Evolutionary conservation across 2,797 vertebrate species (phyloP).

Genomic region (Acipenser ruthenus): DNA sequence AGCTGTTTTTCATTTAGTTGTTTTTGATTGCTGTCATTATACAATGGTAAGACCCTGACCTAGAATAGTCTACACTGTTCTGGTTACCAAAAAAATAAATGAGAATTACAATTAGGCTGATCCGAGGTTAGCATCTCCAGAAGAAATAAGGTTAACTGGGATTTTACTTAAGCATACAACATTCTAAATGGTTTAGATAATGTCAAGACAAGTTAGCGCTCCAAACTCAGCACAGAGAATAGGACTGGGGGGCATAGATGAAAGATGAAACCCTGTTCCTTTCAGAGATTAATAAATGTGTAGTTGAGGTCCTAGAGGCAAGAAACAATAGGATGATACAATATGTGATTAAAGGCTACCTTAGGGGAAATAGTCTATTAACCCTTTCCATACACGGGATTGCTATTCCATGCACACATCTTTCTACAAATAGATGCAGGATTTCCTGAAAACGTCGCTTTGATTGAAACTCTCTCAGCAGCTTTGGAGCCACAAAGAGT

Average conservation of each 20-base stretch:
- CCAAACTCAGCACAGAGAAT: background rate
- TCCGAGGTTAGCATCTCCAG: background rate
- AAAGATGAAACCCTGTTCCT: background rate
- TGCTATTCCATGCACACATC: too few species aligned
- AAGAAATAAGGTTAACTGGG: background rate
- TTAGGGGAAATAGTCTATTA: background rate
- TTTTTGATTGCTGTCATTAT: too few species aligned
- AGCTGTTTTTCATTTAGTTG: too few species aligned
- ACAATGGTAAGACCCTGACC: too few species aligned
- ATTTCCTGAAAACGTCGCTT: background rate
- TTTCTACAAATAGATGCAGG: background rate
- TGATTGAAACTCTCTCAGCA: too few species aligned
- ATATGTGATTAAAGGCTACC: background rate
- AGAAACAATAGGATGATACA: background rate
- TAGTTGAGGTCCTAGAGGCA: background rate
- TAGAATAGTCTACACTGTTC: too few species aligned
- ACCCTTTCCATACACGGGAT: background rate
- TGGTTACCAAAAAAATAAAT: background rate
- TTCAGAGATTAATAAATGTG: background rate
- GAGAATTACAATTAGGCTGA: background rate
- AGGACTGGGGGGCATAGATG: background rate
- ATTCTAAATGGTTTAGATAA: background rate
- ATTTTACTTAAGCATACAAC: background rate
- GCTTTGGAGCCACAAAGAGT: too few species aligned
- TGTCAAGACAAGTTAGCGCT: background rate